Base-by-base conservation (phyloP, 2,113 vertebrate genomes). In the Anguilla japonica region DNA sequence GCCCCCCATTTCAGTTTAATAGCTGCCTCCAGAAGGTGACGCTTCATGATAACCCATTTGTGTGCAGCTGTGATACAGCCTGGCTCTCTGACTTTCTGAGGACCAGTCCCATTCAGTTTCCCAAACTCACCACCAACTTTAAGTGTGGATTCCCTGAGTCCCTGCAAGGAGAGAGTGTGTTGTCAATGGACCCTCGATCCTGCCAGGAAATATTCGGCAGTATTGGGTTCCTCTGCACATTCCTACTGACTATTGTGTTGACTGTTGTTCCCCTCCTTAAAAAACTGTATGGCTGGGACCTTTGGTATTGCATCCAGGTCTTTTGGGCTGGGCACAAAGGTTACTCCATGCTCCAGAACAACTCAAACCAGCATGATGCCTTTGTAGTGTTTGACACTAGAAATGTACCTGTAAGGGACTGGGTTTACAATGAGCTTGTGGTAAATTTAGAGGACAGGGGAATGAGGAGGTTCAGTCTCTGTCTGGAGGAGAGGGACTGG, bases 401-500 rank as follows among this genome's bases (percentile, higher is more conserved):
- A 0, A 95, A 96, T 88, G 39, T 83, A 0, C 93, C 94, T 0
- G 96, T 97, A 84, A 95, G 94, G 0, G 97, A 97, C 43, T 98
- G 97, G 97, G 95, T 98, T 85, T 98, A 97, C 92, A 95, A 96
- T 0, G 97, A 97, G 89, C 91, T 98, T 41, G 89, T 92, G 1
- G 90, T 91, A 41, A 91, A 91, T 67, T 87, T 98, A 87, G 97
- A 98, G 92, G 93, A 91, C 82, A 87, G 56, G 0, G 95, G 93
- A 43, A 92, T 91, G 60, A 91, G 90, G 81, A 93, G 57, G 0
- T 97, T 97, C 75, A 91, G 88, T 14, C 94, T 98, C 34, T 98
- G 97, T 85, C 93, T 98, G 88, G 97, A 98, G 87, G 97, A 98
- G 85, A 93, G 97, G 0, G 97, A 98, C 88, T 98, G 97, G 97